Evolutionary conservation across 1,140 invertebrate species (phyloP).

Genomic region (Sycobia sp.): DNA sequence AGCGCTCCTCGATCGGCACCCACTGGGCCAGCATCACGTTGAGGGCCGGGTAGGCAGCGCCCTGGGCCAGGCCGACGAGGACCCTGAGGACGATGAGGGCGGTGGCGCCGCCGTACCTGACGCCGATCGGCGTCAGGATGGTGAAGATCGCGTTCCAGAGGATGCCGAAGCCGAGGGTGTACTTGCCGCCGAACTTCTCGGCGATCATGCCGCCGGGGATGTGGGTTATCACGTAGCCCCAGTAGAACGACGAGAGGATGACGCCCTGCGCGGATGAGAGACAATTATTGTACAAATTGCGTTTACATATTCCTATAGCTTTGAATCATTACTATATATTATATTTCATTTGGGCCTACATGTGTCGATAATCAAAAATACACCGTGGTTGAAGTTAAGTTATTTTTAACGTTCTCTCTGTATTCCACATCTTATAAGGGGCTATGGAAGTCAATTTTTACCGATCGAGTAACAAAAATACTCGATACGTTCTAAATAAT

Average conservation of each 20-base stretch:
- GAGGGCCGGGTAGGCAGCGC: constrained; percentile 77
- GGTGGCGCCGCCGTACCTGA: constrained; percentile 64
- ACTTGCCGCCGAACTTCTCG: constrained; percentile 78
- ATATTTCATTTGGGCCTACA: background rate
- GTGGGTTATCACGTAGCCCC: constrained; percentile 67
- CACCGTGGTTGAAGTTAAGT: background rate
- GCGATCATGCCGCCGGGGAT: constrained; percentile 70
- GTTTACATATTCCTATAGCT: background rate
- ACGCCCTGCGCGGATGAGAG: constrained; percentile 57
- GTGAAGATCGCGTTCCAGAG: constrained; percentile 77
- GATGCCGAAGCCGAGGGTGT: constrained; percentile 76
- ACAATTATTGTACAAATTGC: background rate
- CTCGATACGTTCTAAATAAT: too few relatives aligned
- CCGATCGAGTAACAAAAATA: too few relatives aligned
- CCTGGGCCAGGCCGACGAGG: constrained; percentile 76
- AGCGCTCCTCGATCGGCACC: constrained; percentile 74
- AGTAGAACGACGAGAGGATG: constrained; percentile 67
- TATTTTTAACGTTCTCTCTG: background rate
- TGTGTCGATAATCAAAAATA: background rate
- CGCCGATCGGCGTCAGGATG: constrained; percentile 68
- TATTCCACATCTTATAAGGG: too few relatives aligned
- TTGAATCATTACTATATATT: background rate
- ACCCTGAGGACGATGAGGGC: constrained; percentile 71
- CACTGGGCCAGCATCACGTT: constrained; percentile 76
- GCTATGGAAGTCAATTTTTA: too few relatives aligned